These are phyloP conservation scores for Pseudomugil tenellus DNA, from an alignment of 2,797 vertebrate genomes.

Conservation along the genomic window DNA sequence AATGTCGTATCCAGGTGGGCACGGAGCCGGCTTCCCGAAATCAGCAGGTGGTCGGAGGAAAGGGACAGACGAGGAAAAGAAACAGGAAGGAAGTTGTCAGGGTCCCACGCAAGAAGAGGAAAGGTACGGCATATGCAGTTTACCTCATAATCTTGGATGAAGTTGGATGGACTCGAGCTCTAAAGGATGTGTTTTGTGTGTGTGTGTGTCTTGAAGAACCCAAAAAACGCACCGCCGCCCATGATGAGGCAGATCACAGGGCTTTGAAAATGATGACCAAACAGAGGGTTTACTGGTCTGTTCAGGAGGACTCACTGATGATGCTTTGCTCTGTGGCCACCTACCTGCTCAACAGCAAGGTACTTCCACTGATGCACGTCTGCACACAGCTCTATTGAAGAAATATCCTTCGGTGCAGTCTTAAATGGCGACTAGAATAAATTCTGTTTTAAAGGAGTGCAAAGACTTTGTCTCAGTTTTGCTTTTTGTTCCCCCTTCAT, in stretches of 20 bases:
- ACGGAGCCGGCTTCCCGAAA: slow-evolving; percentile 83
- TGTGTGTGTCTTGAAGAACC: slow-evolving; percentile 53
- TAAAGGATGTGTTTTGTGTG: too few species aligned
- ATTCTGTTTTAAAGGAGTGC: background rate
- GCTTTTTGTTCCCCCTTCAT: background rate
- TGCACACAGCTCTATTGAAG: background rate
- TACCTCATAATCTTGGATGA: background rate
- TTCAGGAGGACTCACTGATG: slow-evolving; percentile 92
- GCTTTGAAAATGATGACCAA: slow-evolving; percentile 93
- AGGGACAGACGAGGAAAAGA: slow-evolving; percentile 88
- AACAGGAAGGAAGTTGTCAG: slow-evolving; percentile 78
- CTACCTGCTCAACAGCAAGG: slow-evolving; percentile 92
- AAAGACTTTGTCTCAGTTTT: background rate
- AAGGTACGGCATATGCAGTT: slow-evolving; percentile 70
- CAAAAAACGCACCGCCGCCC: slow-evolving; percentile 75
- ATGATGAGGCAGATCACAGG: slow-evolving; percentile 89
- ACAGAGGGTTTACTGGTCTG: slow-evolving; percentile 90
- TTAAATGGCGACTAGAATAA: too few species aligned
- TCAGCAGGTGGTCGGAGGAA: slow-evolving; percentile 87
- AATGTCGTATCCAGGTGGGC: slow-evolving; percentile 74
- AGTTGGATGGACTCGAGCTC: too few species aligned
- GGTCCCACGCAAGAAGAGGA: slow-evolving; percentile 83
- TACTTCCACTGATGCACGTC: slow-evolving; percentile 50
- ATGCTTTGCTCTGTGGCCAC: slow-evolving; percentile 94
- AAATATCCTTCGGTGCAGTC: too few species aligned